Evolutionary conservation across 2,113 vertebrate genomes (phyloP), one percentile per base, ranked within the genome.

Genomic region (Chloebia gouldiae): DNA sequence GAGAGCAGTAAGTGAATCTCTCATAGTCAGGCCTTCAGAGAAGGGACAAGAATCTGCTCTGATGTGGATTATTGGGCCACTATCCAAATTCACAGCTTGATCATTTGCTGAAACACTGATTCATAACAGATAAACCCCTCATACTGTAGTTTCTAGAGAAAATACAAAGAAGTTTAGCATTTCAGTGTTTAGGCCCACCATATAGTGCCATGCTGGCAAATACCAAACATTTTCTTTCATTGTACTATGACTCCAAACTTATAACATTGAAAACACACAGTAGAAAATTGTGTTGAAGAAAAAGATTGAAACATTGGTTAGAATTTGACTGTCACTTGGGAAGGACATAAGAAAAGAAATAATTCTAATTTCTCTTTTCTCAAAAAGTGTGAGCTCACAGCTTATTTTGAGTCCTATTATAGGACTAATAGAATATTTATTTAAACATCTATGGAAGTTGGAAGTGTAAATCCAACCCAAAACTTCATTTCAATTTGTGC

Each of bases 391-490:
- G 45, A 86, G n/a, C 7, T 76, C 60, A 64, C 14, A 88, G 21
- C 20, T 71, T 90, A 51, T 87, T 89, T 81, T 85, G 35, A 88
- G 42, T 39, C 39, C 39, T 39, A 39, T 39, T n/a, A 11, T 33
- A 60, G 37, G 68, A 80, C 28, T 71, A 90, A 86, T 28, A 79
- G 47, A 92, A 79, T 71, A 28, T 47, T 81, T 90, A 63, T 68
- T 94, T 71, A 68, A 28, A 44, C 0, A 5, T 56, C 56, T 83
- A 7, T 45, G 68, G 44, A 88, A 93, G 54, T 3, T 73, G 16
- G 50, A 92, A 73, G 24, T 65, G 47, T 81, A 93, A 94, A 93
- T 64, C 49, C 68, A 96, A 86, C 24, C 42, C 44, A 94, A 97
- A 96, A 82, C 25, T 66, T 60, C 25, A 18, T 71, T 93, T 80